Conservation (phyloP, 2,113 vertebrate species). For the Spermophilus dauricus region DNA sequence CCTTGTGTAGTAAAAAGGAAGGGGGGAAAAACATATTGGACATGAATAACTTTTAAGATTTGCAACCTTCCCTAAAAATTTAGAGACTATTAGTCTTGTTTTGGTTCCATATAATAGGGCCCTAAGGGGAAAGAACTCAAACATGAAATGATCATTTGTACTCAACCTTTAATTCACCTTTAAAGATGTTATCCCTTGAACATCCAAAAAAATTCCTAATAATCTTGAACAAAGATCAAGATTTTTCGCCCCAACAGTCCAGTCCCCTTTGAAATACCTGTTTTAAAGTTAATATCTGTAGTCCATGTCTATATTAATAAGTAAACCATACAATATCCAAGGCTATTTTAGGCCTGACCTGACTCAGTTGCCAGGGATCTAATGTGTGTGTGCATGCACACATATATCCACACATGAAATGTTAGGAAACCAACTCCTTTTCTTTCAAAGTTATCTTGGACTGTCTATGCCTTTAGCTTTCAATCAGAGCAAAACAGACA, state of each 20-base stretch:
- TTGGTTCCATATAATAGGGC: neutral
- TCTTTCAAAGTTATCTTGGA: conserved; percentile 18
- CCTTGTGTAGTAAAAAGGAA: neutral
- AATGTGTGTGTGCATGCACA: accelerated
- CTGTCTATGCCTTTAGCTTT: neutral
- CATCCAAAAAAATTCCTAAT: neutral
- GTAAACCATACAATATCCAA: neutral
- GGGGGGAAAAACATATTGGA: neutral
- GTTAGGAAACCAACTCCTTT: neutral
- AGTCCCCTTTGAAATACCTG: neutral
- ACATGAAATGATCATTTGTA: conserved; percentile 3
- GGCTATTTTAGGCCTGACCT: neutral
- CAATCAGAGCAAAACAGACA: neutral
- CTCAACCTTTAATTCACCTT: neutral
- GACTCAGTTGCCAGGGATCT: neutral
- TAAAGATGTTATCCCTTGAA: neutral
- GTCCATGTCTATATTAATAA: neutral
- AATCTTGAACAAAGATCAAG: neutral
- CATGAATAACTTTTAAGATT: neutral
- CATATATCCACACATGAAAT: neutral
- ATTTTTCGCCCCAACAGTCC: neutral
- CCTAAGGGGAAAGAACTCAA: neutral
- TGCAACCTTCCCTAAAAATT: neutral
- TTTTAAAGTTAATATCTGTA: conserved; percentile 52
- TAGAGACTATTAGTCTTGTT: neutral